Conservation (phyloP, 2,113 vertebrate species). For the Solea solea region DNA sequence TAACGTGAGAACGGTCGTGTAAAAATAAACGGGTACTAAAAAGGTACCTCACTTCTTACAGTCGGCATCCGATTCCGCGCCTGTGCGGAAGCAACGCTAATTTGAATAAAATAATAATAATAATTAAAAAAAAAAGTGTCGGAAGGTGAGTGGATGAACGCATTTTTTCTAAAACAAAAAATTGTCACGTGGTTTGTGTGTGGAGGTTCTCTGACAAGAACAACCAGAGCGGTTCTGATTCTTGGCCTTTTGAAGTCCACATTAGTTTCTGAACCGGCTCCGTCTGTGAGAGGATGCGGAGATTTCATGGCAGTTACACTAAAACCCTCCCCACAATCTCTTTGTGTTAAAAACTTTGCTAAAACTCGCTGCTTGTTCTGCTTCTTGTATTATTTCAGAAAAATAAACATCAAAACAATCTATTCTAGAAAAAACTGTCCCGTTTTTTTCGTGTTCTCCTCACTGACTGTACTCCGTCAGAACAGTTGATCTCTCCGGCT, state of each 20-base stretch:
- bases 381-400: conserved; percentile 65
- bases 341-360: conserved; percentile 63
- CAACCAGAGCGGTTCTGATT: conserved; percentile 49
- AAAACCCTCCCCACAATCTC: conserved; percentile 17
- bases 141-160: conserved; percentile 42
- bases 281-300: conserved; percentile 15
- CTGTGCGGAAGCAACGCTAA: conserved; percentile 66
- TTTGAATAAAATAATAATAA: conserved; percentile 9
- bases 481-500: conserved; percentile 76
- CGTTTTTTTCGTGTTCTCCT: conserved; percentile 39
- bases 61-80: conserved; percentile 54
- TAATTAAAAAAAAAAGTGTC: conserved; percentile 8
- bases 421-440: conserved; percentile 55
- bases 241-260: conserved; percentile 62
- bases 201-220: conserved; percentile 59
- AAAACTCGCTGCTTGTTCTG: conserved; percentile 37
- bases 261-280: conserved; percentile 34
- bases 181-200: conserved; percentile 43
- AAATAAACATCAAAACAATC: conserved; percentile 70
- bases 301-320: conserved; percentile 43
- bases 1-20: conserved; percentile 59
- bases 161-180: conserved; percentile 70
- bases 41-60: conserved; percentile 66
- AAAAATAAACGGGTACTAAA: conserved; percentile 66
- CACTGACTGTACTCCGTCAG: conserved; percentile 78